These are phyloP conservation scores for Ophioderma brevispina DNA, from an alignment of 35 echinoderm and acorn worm genomes.

Conservation along the genomic window DNA sequence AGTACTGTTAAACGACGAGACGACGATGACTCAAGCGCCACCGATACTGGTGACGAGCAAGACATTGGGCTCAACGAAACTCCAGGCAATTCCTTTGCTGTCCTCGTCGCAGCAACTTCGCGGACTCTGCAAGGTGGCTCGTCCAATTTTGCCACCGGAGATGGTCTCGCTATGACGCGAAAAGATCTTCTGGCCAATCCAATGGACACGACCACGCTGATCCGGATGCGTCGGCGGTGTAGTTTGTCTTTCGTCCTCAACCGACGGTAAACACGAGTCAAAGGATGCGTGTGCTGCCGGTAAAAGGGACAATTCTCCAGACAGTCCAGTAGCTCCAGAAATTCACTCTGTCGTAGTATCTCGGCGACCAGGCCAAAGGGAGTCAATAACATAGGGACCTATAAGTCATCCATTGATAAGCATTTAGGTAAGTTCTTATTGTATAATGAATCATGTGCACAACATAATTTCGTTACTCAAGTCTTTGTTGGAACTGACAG, in stretches of 20 bases:
- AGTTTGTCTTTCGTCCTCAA: constrained; percentile 7
- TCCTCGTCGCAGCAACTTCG: constrained; percentile 1
- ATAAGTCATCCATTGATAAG: constrained; percentile 87
- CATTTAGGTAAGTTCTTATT: constrained; percentile 92
- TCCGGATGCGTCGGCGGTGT: not conserved
- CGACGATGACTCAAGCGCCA: constrained; percentile 94
- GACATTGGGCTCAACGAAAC: constrained; percentile 52
- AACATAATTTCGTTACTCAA: too few species aligned
- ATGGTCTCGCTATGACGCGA: constrained; percentile 80
- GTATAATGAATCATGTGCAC: too few species aligned
- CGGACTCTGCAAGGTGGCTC: not conserved
- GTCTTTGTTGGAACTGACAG: too few species aligned
- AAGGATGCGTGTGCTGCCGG: not conserved
- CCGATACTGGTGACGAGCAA: constrained; percentile 91
- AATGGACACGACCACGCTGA: not conserved
- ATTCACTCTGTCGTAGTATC: constrained; percentile 34
- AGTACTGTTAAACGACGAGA: constrained; percentile 26
- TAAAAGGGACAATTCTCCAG: not conserved
- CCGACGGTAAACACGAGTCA: not conserved
- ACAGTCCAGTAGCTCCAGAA: not conserved
- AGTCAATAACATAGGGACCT: constrained; percentile 89
- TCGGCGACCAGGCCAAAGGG: constrained; percentile 25
- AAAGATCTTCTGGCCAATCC: constrained; percentile 10
- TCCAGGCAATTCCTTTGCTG: not conserved
- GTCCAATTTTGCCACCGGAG: not conserved